Conservation (phyloP, 2,797 vertebrate genomes). For the Hemitrygon akajei region DNA sequence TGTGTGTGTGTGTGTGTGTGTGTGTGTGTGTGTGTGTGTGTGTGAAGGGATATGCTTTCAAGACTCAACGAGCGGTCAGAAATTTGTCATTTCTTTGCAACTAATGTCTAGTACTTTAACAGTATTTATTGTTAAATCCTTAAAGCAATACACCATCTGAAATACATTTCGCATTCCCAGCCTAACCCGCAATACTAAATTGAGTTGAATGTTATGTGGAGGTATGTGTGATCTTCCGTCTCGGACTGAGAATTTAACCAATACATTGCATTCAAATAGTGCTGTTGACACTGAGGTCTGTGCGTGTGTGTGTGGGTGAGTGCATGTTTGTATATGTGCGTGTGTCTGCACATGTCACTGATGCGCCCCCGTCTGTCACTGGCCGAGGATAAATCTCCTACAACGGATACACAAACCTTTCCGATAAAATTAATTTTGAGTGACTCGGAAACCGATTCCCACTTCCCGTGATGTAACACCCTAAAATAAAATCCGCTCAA, state of each 20-base stretch:
- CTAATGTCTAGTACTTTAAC: neutral
- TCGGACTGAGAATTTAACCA: neutral
- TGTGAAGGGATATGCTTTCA: neutral
- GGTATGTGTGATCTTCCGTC: neutral
- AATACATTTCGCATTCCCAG: neutral
- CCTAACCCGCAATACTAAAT: neutral
- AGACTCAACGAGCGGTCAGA: neutral
- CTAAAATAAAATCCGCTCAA: neutral
- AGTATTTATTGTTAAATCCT: neutral
- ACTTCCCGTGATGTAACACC: neutral
- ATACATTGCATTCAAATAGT: neutral
- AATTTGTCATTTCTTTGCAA: neutral
- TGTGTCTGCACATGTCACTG: neutral
- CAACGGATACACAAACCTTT: neutral
- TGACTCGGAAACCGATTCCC: neutral
- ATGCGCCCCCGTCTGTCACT: neutral
- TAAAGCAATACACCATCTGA: neutral
- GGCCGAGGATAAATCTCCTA: neutral
- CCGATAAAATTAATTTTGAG: neutral
- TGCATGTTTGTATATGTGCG: neutral
- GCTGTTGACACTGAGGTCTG: neutral
- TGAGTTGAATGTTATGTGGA: neutral
- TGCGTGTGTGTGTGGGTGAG: neutral
- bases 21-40: neutral
- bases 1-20: no score